Conservation (phyloP, 2,888 invertebrate genomes). For the Mylabris sibirica region DNA sequence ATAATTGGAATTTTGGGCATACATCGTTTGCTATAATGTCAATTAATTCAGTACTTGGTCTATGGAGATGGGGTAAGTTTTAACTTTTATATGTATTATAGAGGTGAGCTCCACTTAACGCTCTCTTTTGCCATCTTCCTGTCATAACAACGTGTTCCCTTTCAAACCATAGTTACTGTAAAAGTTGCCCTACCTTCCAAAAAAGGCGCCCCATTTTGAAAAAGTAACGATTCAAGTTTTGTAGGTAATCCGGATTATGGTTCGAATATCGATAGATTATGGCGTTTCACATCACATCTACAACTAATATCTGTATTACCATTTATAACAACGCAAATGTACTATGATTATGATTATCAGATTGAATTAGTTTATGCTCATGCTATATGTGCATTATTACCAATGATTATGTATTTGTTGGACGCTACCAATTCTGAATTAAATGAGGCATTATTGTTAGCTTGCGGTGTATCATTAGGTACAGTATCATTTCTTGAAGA, state of each 20-base stretch:
- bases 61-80: slow-evolving; percentile 55
- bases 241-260: slow-evolving; percentile 57
- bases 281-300: slow-evolving; percentile 46
- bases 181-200: too few species aligned
- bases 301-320: slow-evolving; percentile 50
- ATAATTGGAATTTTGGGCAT: slow-evolving; percentile 39
- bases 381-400: slow-evolving; percentile 43
- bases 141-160: too few species aligned
- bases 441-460: slow-evolving; percentile 45
- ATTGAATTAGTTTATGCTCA: slow-evolving; percentile 40
- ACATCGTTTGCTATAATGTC: slow-evolving; percentile 51
- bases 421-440: slow-evolving; percentile 44
- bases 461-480: slow-evolving; percentile 47
- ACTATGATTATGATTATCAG: slow-evolving; percentile 43
- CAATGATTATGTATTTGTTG: slow-evolving; percentile 44
- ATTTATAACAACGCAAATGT: slow-evolving; percentile 45
- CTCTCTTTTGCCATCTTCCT: too few species aligned
- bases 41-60: slow-evolving; percentile 52
- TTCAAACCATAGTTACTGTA: too few species aligned
- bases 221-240: slow-evolving; percentile 28
- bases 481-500: slow-evolving; percentile 48
- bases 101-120: too few species aligned
- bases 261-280: slow-evolving; percentile 43
- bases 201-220: too few species aligned
- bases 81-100: slow-evolving; percentile 28